A percentile compares a stretch with the other conserved stretches of the same genome.
phyloP scores from a whole-genome alignment of 2,113 vertebrate genomes.

The Sula dactylatra region DNA sequence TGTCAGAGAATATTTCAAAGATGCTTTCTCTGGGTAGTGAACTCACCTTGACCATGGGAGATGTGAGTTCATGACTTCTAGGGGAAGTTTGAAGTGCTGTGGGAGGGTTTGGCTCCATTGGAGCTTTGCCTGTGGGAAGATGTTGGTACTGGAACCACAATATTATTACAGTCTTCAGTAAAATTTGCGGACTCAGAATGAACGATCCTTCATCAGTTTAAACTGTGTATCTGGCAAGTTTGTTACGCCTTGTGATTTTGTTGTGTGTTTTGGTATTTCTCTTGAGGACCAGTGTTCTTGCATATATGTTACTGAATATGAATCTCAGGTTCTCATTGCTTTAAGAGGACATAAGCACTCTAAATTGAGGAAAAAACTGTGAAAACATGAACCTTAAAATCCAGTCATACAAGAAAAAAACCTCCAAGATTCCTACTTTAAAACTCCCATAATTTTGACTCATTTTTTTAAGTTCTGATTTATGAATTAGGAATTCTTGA shows the following conservation, averaged over 20 bases:
- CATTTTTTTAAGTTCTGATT: not conserved
- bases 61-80: not conserved
- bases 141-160: not conserved
- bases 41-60: accelerated
- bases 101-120: not conserved
- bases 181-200: not conserved
- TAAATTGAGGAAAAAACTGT: not conserved
- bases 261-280: not conserved
- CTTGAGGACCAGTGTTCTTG: not conserved
- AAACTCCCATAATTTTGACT: not conserved
- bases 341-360: not conserved
- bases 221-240: not conserved
- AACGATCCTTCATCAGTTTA: not conserved
- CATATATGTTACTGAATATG: not conserved
- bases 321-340: not conserved
- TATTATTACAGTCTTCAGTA: not conserved
- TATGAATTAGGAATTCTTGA: not conserved
- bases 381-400: not conserved
- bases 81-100: not conserved
- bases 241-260: not conserved
- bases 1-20: not conserved
- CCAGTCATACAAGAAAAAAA: not conserved
- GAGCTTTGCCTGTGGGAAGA: not conserved
- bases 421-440: not conserved
- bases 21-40: not conserved